Evolutionary conservation across 2,113 vertebrate genomes (phyloP).

Genomic region (Callipepla californica): DNA sequence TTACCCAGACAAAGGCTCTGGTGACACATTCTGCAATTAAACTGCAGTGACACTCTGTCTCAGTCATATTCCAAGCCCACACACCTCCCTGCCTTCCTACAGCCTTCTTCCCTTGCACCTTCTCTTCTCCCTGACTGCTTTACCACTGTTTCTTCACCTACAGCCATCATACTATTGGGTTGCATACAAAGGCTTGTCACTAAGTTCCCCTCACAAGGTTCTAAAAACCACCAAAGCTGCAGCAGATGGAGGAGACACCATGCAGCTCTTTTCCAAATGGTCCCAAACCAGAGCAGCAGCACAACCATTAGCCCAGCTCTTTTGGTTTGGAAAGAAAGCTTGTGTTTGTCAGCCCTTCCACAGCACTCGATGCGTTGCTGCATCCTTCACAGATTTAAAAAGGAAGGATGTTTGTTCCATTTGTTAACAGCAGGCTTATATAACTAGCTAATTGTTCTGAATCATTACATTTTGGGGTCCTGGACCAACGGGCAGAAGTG

Average conservation of each 20-base stretch:
- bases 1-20: not conserved
- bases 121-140: not conserved
- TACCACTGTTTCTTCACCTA: not conserved
- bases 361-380: not conserved
- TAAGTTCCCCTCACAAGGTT: not conserved
- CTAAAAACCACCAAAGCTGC: not conserved
- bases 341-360: conserved; percentile 7
- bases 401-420: not conserved
- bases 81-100: not conserved
- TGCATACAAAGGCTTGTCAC: not conserved
- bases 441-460: not conserved
- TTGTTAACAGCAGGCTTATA: not conserved
- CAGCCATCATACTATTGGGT: not conserved
- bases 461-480: not conserved
- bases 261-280: not conserved
- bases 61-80: not conserved
- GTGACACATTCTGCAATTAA: not conserved
- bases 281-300: not conserved
- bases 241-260: not conserved
- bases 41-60: not conserved
- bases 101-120: not conserved
- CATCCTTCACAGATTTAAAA: not conserved
- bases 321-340: not conserved
- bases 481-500: not conserved
- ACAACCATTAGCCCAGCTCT: not conserved